Conservation (phyloP, 2,797 vertebrate species). For the Danio kyathit region DNA sequence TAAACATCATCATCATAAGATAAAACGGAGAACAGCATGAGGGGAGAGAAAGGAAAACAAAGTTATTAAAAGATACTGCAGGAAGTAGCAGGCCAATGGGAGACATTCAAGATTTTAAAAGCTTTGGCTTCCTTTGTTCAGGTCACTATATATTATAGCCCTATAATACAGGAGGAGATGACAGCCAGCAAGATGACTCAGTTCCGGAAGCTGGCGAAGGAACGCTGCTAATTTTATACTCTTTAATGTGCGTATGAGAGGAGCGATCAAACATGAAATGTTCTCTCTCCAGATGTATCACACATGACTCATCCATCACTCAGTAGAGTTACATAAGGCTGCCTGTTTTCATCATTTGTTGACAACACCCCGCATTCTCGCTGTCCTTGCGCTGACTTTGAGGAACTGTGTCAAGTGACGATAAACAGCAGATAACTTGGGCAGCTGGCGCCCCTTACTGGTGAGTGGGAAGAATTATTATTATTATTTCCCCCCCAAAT, state of each 20-base stretch:
- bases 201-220: slow-evolving; percentile 37
- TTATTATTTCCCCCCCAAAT: too few relatives aligned
- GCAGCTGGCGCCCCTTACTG: slow-evolving; percentile 63
- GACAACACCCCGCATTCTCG: slow-evolving; percentile 43
- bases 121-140: slow-evolving; percentile 12
- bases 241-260: slow-evolving; percentile 48
- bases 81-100: neutral
- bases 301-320: slow-evolving; percentile 66
- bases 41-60: neutral
- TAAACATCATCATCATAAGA: neutral
- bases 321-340: slow-evolving; percentile 68
- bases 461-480: slow-evolving; percentile 16
- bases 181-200: slow-evolving; percentile 42
- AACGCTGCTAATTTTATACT: slow-evolving; percentile 41
- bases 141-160: slow-evolving; percentile 28
- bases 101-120: neutral
- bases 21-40: neutral
- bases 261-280: slow-evolving; percentile 52
- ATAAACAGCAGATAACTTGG: slow-evolving; percentile 8
- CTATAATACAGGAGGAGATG: slow-evolving; percentile 13
- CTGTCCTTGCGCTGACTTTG: slow-evolving; percentile 44
- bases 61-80: neutral
- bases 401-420: slow-evolving; percentile 17
- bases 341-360: slow-evolving; percentile 48
- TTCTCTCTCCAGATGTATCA: slow-evolving; percentile 52